Conservation (phyloP, 2,797 vertebrate genomes). For the Hylomyscus alleni region DNA sequence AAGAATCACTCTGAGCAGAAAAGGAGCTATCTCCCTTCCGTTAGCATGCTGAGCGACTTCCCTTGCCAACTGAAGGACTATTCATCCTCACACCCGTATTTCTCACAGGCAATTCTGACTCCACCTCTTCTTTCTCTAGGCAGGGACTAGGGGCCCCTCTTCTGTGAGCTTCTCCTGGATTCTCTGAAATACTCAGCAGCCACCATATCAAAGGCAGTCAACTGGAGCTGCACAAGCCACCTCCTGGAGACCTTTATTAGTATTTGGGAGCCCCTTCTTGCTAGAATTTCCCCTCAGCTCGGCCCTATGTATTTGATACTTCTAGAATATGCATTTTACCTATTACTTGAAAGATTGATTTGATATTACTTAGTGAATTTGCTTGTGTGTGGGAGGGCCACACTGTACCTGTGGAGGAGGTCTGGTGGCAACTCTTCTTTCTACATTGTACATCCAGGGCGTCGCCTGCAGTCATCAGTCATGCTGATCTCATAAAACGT, state of each 20-base stretch:
- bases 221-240: not conserved
- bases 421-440: not conserved
- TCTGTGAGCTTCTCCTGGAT: not conserved
- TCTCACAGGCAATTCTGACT: not conserved
- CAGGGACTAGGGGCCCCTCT: not conserved
- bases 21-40: not conserved
- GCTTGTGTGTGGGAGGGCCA: not conserved
- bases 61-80: not conserved
- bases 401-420: not conserved
- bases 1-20: not conserved
- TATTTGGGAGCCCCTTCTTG: not conserved
- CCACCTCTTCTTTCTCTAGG: not conserved
- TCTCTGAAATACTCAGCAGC: not conserved
- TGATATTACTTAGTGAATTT: not conserved
- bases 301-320: not conserved
- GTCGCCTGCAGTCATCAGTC: not conserved
- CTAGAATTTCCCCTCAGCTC: not conserved
- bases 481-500: not conserved
- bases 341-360: not conserved
- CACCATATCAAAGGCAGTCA: not conserved
- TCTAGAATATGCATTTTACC: not conserved
- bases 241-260: not conserved
- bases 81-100: not conserved
- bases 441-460: not conserved
- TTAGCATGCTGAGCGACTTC: not conserved